Conservation (phyloP, 2,888 invertebrate genomes). For the Agriotes lineatus region DNA sequence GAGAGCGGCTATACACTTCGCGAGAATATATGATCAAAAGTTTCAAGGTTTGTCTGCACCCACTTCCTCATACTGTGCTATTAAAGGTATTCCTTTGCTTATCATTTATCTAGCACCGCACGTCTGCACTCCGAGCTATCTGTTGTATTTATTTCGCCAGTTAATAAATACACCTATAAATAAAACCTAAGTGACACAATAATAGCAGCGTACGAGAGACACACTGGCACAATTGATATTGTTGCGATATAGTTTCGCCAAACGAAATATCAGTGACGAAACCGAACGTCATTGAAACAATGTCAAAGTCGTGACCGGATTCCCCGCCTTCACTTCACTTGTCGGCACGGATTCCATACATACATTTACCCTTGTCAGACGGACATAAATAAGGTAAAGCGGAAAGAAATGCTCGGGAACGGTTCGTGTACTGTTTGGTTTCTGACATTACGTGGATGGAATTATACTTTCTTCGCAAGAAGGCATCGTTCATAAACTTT, state of each 20-base stretch:
- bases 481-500: no score
- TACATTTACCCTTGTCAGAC: constrained; percentile 24
- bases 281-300: constrained; percentile 53
- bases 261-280: constrained; percentile 50
- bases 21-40: no score
- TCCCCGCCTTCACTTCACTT: constrained; percentile 53
- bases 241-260: constrained; percentile 44
- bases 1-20: no score
- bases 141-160: not conserved
- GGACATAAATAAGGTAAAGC: constrained; percentile 3
- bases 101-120: not conserved
- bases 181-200: constrained; percentile 31
- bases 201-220: constrained; percentile 19
- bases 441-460: no score
- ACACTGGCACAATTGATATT: constrained; percentile 39
- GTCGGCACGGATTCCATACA: constrained; percentile 50
- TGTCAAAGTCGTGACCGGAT: constrained; percentile 54
- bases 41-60: not conserved
- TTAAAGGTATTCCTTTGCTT: not conserved
- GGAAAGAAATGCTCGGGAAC: no score
- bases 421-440: no score
- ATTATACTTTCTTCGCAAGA: no score
- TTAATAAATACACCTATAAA: constrained; percentile 20
- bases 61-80: constrained; percentile 3
- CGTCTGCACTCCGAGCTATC: not conserved